Conservation (phyloP, 2,113 vertebrate species). For the Columbina picui region DNA sequence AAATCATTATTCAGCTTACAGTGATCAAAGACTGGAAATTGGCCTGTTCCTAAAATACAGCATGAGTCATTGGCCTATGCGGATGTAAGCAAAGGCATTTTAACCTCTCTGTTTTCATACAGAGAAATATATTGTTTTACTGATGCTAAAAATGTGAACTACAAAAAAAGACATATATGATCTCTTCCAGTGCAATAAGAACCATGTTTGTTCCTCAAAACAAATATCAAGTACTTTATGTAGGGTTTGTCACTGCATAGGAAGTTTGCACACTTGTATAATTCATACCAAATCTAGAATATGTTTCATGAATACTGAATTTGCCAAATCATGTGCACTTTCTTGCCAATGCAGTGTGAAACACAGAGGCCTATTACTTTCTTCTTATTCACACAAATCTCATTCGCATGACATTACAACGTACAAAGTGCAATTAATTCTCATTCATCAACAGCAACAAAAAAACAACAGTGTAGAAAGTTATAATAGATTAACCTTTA, state of each 20-base stretch:
- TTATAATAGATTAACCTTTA: background rate
- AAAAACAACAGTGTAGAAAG: background rate
- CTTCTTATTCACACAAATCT: background rate
- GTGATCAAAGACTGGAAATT: background rate
- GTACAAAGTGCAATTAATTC: background rate
- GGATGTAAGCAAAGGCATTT: background rate
- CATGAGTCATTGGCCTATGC: background rate
- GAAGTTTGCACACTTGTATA: background rate
- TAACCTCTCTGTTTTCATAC: constrained; percentile 26
- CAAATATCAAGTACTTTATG: background rate
- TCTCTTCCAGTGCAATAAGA: background rate
- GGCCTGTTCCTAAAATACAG: background rate
- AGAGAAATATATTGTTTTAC: background rate
- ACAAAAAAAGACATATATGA: background rate
- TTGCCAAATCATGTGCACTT: background rate
- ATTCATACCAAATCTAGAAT: background rate
- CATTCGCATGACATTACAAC: background rate
- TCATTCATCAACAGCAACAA: background rate
- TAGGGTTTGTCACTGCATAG: background rate
- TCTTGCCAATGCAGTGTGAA: background rate
- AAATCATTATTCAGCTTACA: background rate
- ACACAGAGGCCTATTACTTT: background rate
- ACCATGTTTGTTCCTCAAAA: background rate
- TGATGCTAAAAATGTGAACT: background rate
- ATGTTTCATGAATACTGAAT: background rate